These are phyloP conservation scores for Trissolcus brochymenae DNA, from an alignment of 2,888 invertebrate genomes.

Conservation along the genomic window DNA sequence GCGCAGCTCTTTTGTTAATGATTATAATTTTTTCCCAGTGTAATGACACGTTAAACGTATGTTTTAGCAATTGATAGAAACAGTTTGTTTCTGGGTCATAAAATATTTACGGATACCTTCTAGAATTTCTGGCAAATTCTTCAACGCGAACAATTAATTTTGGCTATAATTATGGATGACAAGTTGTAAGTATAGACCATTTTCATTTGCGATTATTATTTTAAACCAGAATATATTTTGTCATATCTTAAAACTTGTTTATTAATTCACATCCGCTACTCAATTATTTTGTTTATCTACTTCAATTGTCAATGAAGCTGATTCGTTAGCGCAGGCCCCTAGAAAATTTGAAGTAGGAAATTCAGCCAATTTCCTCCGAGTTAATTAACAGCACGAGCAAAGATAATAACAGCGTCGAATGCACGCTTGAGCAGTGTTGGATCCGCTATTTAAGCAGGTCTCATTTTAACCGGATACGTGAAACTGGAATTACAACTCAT, in stretches of 20 bases:
- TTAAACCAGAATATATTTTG: too few relatives aligned
- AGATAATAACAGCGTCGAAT: constrained; percentile 22
- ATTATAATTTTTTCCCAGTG: too few relatives aligned
- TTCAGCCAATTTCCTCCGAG: constrained; percentile 30
- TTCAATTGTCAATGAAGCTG: background rate
- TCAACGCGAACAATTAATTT: too few relatives aligned
- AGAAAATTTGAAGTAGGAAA: constrained; percentile 16
- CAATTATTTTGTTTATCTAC: background rate
- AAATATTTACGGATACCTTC: too few relatives aligned
- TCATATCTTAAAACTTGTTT: background rate
- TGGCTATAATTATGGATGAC: too few relatives aligned
- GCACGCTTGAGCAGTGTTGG: constrained; percentile 26
- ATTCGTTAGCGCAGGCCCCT: background rate
- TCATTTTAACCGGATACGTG: constrained; percentile 39
- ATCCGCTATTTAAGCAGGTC: constrained; percentile 43
- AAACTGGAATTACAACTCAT: constrained; percentile 28
- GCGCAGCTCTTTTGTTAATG: too few relatives aligned
- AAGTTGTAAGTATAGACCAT: too few relatives aligned
- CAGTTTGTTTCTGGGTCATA: too few relatives aligned
- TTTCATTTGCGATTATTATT: too few relatives aligned
- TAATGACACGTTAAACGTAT: too few relatives aligned
- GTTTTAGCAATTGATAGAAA: too few relatives aligned
- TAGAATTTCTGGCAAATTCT: too few relatives aligned
- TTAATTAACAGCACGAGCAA: constrained; percentile 28
- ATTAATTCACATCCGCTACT: background rate